These are phyloP conservation scores for Mohoua ochrocephala DNA, from an alignment of 2,113 vertebrate species.

Conservation along the genomic window DNA sequence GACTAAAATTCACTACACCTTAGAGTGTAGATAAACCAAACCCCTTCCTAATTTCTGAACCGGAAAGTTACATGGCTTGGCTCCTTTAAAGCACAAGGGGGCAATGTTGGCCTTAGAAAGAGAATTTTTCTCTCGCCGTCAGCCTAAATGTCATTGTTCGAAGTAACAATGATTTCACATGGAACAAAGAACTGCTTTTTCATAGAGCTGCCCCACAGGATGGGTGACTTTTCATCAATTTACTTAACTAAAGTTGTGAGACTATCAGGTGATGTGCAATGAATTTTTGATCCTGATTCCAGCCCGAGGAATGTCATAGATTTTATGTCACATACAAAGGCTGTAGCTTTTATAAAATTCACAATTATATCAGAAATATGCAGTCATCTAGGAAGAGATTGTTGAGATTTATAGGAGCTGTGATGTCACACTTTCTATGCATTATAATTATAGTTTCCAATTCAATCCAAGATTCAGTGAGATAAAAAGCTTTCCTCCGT, in stretches of 20 bases:
- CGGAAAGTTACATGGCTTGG: neutral
- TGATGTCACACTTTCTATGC: neutral
- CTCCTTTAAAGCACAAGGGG: constrained; percentile 22
- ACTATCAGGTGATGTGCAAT: neutral
- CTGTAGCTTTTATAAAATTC: neutral
- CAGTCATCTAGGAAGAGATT: neutral
- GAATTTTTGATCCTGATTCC: neutral
- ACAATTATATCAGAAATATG: neutral
- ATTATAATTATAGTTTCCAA: neutral
- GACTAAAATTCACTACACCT: neutral
- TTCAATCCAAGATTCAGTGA: neutral
- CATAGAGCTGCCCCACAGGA: neutral
- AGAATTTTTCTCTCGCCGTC: neutral
- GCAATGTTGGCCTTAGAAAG: constrained; percentile 34
- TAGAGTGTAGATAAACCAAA: neutral
- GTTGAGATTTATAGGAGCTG: neutral
- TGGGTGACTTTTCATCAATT: neutral
- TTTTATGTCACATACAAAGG: neutral
- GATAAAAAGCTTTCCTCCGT: neutral
- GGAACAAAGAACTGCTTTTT: neutral
- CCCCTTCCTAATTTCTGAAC: fast-evolving
- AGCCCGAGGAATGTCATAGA: neutral
- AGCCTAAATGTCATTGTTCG: neutral
- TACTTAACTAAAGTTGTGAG: neutral
- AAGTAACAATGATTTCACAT: neutral